These are phyloP conservation scores for Crotophaga sulcirostris DNA, from an alignment of 2,113 vertebrate genomes.

Conservation along the genomic window DNA sequence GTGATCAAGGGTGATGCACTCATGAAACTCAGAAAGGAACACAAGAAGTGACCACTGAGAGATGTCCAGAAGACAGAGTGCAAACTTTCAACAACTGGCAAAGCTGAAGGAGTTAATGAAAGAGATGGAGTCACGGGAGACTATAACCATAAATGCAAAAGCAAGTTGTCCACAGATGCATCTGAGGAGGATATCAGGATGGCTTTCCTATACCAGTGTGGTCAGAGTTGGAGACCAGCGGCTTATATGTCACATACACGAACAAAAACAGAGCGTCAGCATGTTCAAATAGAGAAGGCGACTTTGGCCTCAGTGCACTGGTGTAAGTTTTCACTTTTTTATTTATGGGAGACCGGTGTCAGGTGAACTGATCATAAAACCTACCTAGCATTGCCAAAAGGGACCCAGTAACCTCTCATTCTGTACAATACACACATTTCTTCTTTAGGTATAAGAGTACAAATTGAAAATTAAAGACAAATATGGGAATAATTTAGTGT, in stretches of 20 bases:
- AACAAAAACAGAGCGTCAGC: conserved; percentile 40
- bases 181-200: not conserved
- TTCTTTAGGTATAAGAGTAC: not conserved
- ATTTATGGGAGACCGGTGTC: conserved; percentile 42
- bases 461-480: not conserved
- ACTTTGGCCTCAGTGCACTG: conserved; percentile 28
- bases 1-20: not conserved
- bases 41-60: not conserved
- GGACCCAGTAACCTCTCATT: not conserved
- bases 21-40: not conserved
- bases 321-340: conserved; percentile 63
- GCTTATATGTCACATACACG: conserved; percentile 28
- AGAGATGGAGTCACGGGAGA: not conserved
- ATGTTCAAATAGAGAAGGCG: conserved; percentile 39
- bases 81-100: not conserved
- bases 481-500: not conserved
- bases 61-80: not conserved
- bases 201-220: not conserved
- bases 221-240: conserved; percentile 12
- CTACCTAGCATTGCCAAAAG: not conserved
- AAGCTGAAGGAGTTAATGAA: not conserved
- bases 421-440: not conserved
- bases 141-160: not conserved
- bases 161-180: not conserved
- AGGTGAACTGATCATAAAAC: conserved; percentile 56